These are phyloP conservation scores for Tragelaphus imberbis DNA, from an alignment of 2,113 vertebrate genomes.

Conservation along the genomic window DNA sequence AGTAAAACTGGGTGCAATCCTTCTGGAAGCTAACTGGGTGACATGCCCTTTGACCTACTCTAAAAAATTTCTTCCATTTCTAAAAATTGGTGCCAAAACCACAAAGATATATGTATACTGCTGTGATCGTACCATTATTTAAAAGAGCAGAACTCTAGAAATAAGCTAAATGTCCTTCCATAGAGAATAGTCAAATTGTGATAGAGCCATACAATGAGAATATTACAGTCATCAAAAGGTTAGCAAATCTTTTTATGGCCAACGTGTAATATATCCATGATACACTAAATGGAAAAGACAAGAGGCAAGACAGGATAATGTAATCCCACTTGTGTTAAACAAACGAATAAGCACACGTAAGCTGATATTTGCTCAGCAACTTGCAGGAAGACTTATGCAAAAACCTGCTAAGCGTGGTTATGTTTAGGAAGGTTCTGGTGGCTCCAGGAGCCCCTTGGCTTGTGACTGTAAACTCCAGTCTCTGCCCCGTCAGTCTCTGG, in stretches of 20 bases:
- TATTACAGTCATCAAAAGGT: neutral
- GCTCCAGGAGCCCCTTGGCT: neutral
- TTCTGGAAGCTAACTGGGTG: neutral
- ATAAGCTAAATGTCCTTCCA: neutral
- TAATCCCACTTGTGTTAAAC: neutral
- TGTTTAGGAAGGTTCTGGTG: neutral
- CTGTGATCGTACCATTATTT: neutral
- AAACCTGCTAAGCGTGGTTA: neutral
- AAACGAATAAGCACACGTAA: neutral
- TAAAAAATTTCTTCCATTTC: neutral
- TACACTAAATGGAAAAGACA: neutral
- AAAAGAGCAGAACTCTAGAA: conserved; percentile 28
- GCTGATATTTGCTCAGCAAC: neutral
- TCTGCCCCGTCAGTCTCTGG: neutral
- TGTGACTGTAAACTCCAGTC: neutral
- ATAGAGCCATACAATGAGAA: neutral
- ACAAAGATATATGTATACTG: neutral
- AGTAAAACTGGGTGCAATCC: neutral
- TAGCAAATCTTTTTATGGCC: neutral
- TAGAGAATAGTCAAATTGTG: neutral
- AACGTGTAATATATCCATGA: neutral
- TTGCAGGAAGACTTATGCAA: neutral
- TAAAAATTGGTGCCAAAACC: neutral
- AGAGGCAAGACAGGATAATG: neutral
- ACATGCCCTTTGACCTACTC: neutral